phyloP scores from a whole-genome alignment of 2,797 vertebrate species.

The Amphiprion clarkii region DNA sequence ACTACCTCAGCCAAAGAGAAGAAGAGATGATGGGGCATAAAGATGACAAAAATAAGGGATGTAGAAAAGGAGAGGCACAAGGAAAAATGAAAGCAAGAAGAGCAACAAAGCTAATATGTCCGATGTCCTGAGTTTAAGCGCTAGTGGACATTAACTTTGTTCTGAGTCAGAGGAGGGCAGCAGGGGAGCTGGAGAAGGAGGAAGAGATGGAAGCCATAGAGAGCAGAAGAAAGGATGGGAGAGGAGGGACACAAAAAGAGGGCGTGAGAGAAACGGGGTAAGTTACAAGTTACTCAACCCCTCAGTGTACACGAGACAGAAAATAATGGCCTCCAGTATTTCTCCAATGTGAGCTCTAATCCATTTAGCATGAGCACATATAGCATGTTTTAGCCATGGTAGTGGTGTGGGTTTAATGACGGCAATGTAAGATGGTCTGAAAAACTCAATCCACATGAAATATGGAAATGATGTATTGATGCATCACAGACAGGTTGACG shows the following conservation, averaged over 20 bases:
- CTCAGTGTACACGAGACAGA: constrained; percentile 51
- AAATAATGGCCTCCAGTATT: constrained; percentile 20
- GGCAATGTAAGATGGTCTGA: too few relatives aligned
- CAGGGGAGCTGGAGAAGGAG: constrained; percentile 79
- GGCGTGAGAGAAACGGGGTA: constrained; percentile 75
- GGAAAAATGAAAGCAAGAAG: background rate
- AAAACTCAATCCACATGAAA: too few relatives aligned
- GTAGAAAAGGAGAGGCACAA: constrained; percentile 6
- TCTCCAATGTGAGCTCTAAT: background rate
- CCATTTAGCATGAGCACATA: background rate
- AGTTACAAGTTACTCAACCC: constrained; percentile 74
- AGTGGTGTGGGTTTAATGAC: too few relatives aligned
- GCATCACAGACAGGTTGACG: too few relatives aligned
- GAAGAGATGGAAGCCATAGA: constrained; percentile 44
- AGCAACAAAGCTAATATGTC: constrained; percentile 68
- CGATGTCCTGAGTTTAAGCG: constrained; percentile 46
- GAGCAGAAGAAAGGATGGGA: constrained; percentile 56
- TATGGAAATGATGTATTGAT: too few relatives aligned
- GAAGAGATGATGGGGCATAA: background rate
- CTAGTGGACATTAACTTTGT: constrained; percentile 79
- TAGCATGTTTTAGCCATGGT: background rate
- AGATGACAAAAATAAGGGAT: background rate
- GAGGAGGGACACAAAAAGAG: constrained; percentile 80
- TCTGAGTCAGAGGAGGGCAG: constrained; percentile 83
- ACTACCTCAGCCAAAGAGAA: constrained; percentile 33